A percentile compares a stretch with the other conserved stretches of the same genome.
Conservation (phyloP, 2,113 vertebrate species). For the Bufo gargarizans region DNA sequence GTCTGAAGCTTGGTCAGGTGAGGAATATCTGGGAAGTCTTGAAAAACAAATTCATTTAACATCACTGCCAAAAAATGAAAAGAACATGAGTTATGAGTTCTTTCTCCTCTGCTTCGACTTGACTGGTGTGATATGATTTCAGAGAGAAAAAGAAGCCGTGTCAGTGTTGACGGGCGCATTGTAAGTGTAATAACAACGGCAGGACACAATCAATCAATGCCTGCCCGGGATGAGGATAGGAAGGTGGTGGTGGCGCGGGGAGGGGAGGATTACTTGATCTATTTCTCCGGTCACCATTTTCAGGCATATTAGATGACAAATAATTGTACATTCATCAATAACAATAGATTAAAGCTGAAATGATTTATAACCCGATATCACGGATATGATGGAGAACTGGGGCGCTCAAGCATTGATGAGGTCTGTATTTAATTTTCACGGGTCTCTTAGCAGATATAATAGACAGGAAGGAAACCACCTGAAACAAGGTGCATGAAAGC, state of each 20-base stretch:
- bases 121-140: slow-evolving; percentile 81
- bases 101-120: slow-evolving; percentile 82
- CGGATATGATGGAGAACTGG: slow-evolving; percentile 81
- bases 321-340: slow-evolving; percentile 99
- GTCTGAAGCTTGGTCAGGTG: slow-evolving; percentile 82
- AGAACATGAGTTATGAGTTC: slow-evolving; percentile 86
- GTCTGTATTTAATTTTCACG: slow-evolving; percentile 85
- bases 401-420: slow-evolving; percentile 79
- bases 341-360: slow-evolving; percentile 97
- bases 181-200: slow-evolving; percentile 98
- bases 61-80: slow-evolving; percentile 81
- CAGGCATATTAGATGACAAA: slow-evolving; percentile 96
- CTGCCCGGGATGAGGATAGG: slow-evolving; percentile 76
- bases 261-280: slow-evolving; percentile 75
- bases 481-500: slow-evolving; percentile 84
- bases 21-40: slow-evolving; percentile 80
- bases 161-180: slow-evolving; percentile 87
- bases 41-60: slow-evolving; percentile 86
- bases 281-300: slow-evolving; percentile 94
- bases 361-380: slow-evolving; percentile 93
- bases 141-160: slow-evolving; percentile 76
- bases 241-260: neutral
- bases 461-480: slow-evolving; percentile 82
- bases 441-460: slow-evolving; percentile 82
- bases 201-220: slow-evolving; percentile 98